A percentile compares a stretch with the other conserved stretches of the same genome.
Evolutionary conservation across 2,888 invertebrate species (phyloP).

Genomic region (Anoncus sp.): DNA sequence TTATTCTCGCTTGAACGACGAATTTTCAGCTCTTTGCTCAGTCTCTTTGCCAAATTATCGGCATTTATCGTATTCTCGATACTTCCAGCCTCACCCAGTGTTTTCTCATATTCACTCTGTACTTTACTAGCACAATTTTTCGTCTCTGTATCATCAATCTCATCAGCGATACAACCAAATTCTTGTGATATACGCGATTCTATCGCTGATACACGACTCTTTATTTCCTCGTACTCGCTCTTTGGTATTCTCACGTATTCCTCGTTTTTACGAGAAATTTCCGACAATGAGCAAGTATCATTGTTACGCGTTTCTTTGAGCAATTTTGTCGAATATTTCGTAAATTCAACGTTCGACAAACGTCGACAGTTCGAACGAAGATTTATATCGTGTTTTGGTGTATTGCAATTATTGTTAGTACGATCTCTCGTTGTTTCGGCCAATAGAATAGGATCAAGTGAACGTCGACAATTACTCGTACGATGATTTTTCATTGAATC

Average conservation of each 20-base stretch:
- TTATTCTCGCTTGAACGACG: constrained; percentile 88
- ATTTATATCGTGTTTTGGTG: constrained; percentile 51
- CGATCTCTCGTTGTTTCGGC: constrained; percentile 28
- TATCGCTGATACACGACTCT: constrained; percentile 89
- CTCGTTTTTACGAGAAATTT: constrained; percentile 74
- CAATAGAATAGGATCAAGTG: constrained; percentile 54
- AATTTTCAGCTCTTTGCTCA: constrained; percentile 90
- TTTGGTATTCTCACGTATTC: constrained; percentile 90
- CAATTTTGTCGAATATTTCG: background rate
- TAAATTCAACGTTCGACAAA: constrained; percentile 39
- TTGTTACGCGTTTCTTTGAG: background rate
- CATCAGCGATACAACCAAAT: constrained; percentile 82
- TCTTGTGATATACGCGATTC: constrained; percentile 89
- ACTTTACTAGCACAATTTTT: constrained; percentile 87
- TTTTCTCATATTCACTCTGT: constrained; percentile 90
- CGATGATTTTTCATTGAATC: constrained; percentile 45
- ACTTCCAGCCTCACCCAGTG: constrained; percentile 88
- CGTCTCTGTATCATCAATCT: constrained; percentile 73
- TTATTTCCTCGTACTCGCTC: constrained; percentile 91
- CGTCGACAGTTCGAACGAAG: constrained; percentile 46
- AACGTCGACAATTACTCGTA: constrained; percentile 61
- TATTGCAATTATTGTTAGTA: background rate
- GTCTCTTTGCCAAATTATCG: constrained; percentile 88
- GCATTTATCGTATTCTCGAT: constrained; percentile 87
- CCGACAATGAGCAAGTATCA: constrained; percentile 10